These are phyloP conservation scores for Cuculus canorus DNA, from an alignment of 2,797 vertebrate species.

Conservation along the genomic window DNA sequence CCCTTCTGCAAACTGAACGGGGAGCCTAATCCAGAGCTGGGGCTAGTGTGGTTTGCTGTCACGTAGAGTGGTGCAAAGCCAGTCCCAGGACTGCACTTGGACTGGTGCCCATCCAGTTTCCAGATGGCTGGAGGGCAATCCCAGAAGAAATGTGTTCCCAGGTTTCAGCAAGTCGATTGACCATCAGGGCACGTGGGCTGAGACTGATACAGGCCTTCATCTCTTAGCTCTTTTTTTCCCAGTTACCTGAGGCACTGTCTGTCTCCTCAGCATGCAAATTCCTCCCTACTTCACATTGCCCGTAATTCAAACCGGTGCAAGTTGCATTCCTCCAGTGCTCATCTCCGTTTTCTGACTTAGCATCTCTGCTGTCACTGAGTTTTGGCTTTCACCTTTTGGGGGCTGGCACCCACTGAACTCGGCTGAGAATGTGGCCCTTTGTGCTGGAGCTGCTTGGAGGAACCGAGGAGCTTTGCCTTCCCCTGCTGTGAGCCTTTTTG, in stretches of 20 bases:
- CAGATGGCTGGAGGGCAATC: neutral
- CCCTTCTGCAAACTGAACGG: neutral
- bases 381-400: constrained; percentile 38
- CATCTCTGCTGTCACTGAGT: constrained; percentile 5
- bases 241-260: constrained; percentile 28
- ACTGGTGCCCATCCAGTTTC: neutral
- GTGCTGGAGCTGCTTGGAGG: constrained; percentile 15
- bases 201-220: neutral
- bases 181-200: neutral
- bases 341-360: constrained; percentile 47
- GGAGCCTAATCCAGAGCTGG: neutral
- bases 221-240: neutral
- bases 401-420: constrained; percentile 44
- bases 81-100: neutral
- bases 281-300: neutral
- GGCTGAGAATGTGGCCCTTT: constrained; percentile 62
- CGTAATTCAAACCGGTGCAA: neutral
- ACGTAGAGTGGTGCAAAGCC: neutral
- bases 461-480: constrained; percentile 57
- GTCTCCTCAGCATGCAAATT: constrained; percentile 24
- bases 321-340: neutral
- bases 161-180: neutral
- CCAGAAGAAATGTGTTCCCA: neutral
- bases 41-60: neutral
- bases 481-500: constrained; percentile 55